Evolutionary conservation across 2,888 invertebrate genomes (phyloP), one percentile per base, ranked within the genome.

Genomic region (Habrosyne pyritoides): DNA sequence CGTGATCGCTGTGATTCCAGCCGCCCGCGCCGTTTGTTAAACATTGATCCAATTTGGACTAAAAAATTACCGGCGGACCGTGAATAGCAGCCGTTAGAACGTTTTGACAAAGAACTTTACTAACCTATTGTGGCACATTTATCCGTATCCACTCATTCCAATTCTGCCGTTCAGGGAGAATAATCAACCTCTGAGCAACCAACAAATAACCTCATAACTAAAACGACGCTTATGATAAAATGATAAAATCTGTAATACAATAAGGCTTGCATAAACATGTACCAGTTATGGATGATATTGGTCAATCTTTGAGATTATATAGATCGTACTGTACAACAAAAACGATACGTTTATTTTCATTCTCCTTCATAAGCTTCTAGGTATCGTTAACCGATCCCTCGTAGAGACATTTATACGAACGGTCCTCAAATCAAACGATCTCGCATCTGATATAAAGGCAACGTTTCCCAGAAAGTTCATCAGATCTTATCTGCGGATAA

Each of bases 1-100:
- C 60, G 58, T 64, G 64, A 62, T 61, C 60, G 50, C 48, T 53
- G 55, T 57, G 60, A 63, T 71, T 63, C 62, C 60, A 0, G 14
- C 21, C 5, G 14, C 36, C 36, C 36, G 2, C 18, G 42, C 14
- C 42, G 42, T 42, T 18, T 18, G 42, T 18, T 5, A 14, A 42
- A 42, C 42, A 42, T 42, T 42, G 14, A 42, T 26, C 48, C 8
- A 49, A 26, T 48, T 48, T 24, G 26, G 48, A 49, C 48, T 24
- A 21, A 49, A 49, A 49, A 49, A 26, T 49, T 14, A 26, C 26
- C 21, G 26, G 26, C 48, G 10, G 48, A 49, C 26, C 26, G 48
- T 24, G 48, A 49, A 49, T 2, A 49, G 26, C 48, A 26, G 26
- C 14, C 12, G 47, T 8, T 21, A 12, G 21, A 47, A 47, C 47